Base-by-base conservation (phyloP, 2,113 vertebrate genomes). In the Eulacestoma nigropectus region DNA sequence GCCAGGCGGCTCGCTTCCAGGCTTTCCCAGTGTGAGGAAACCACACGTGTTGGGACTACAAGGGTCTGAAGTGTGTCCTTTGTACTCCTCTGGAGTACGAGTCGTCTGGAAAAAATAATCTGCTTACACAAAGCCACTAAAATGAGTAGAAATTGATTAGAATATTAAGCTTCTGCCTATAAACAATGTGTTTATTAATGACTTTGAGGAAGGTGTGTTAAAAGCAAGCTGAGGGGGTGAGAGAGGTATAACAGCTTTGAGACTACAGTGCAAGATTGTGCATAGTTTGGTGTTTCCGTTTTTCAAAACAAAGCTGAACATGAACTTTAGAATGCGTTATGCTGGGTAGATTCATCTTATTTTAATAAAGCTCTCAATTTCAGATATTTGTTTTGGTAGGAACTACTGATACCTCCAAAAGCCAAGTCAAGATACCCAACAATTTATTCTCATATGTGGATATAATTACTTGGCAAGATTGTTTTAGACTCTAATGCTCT, bases 11-110 rank as follows among this genome's bases (percentile, higher is more conserved):
- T 96, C 2, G 4, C 79, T 93, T 97, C 95, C 95, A 97, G 68
- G 41, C 78, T 83, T 93, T 79, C 95, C 90, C 44, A 30, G 89
- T 73, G 86, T 4, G 77, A 97, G 93, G 93, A 98, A 98, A 96
- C 94, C 91, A 95, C 96, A 96, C 95, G 74, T 93, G 83, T 94
- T 10, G 86, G 95, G 95, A 91, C 62, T 95, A 76, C 46, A 63
- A 83, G 92, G 69, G 52, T 42, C 90, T 98, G 93, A 97, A 98
- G 95, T 91, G 65, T 96, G 52, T 95, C 85, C 94, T 95, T 97
- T 98, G 95, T 97, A 88, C 79, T 93, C 59, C 84, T 95, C 65
- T 50, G 94, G 77, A 93, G 72, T 86, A 69, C 32, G 62, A 89
- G 73, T 49, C 4, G 3, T 77, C 75, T 88, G 93, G 52, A 73